Conservation (phyloP, 2,888 invertebrate genomes). For the Cataglyphis rosenhaueri region DNA sequence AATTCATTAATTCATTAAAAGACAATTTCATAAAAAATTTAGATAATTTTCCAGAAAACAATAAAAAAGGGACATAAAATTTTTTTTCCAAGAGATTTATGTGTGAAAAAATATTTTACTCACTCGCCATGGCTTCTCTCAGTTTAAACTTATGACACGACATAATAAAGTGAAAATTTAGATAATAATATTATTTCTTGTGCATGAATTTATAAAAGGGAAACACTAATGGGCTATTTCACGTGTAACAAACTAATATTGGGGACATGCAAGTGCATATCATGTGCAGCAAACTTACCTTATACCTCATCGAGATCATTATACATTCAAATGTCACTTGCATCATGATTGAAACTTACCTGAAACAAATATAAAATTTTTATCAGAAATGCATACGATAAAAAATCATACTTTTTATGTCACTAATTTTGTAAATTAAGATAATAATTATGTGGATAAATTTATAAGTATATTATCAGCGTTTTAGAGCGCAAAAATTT, state of each 20-base stretch:
- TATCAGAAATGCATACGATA: neutral
- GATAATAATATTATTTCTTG: neutral
- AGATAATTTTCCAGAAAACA: neutral
- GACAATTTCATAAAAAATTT: neutral
- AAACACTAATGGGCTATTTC: neutral
- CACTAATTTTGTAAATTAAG: neutral
- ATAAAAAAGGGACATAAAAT: neutral
- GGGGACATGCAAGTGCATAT: neutral
- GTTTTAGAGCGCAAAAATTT: neutral
- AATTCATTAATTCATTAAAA: neutral
- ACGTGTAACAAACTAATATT: neutral
- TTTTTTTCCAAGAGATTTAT: neutral
- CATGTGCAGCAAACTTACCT: slow-evolving; percentile 57
- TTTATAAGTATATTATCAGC: neutral
- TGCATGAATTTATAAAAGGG: neutral
- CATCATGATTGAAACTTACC: slow-evolving; percentile 55
- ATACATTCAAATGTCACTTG: neutral
- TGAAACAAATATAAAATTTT: slow-evolving; percentile 57
- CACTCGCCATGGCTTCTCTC: neutral
- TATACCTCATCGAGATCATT: neutral
- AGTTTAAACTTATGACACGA: neutral
- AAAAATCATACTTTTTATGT: neutral
- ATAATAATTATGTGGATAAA: neutral
- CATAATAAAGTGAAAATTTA: neutral
- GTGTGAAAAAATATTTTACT: neutral